Evolutionary conservation across 2,888 invertebrate genomes (phyloP).

Genomic region (Phortica okadai): DNA sequence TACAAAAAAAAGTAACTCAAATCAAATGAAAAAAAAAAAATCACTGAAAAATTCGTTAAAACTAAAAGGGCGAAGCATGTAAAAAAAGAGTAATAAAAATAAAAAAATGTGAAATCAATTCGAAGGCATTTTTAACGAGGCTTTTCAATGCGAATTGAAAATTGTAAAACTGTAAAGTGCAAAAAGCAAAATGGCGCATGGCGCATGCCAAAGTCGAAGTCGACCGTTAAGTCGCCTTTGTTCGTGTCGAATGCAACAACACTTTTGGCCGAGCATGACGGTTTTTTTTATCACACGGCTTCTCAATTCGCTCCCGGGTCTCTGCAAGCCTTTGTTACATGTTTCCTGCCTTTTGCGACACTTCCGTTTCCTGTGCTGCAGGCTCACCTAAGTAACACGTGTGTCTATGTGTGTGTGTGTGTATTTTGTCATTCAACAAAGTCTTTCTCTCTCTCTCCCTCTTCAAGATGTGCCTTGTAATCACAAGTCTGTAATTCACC

Average conservation of each 20-base stretch:
- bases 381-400: slow-evolving; percentile 34
- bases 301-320: too few species aligned
- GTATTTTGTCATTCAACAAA: neutral
- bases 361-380: slow-evolving; percentile 24
- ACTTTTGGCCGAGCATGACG: too few species aligned
- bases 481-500: neutral
- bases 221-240: too few species aligned
- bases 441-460: neutral
- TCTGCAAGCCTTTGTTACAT: neutral
- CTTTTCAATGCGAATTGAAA: too few species aligned
- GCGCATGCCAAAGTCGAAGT: too few species aligned
- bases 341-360: slow-evolving; percentile 44
- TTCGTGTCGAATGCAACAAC: too few species aligned
- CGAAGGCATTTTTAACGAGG: neutral
- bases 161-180: too few species aligned
- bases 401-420: neutral
- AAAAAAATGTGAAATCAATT: slow-evolving; percentile 9
- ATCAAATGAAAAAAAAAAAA: slow-evolving; percentile 37
- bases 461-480: too few species aligned
- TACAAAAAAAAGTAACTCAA: neutral
- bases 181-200: too few species aligned
- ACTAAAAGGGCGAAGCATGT: slow-evolving; percentile 57
- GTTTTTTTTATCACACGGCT: too few species aligned
- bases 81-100: slow-evolving; percentile 30
- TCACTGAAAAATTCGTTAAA: slow-evolving; percentile 24